phyloP scores from a whole-genome alignment of 2,113 vertebrate genomes.

The Tylochromis polylepis region DNA sequence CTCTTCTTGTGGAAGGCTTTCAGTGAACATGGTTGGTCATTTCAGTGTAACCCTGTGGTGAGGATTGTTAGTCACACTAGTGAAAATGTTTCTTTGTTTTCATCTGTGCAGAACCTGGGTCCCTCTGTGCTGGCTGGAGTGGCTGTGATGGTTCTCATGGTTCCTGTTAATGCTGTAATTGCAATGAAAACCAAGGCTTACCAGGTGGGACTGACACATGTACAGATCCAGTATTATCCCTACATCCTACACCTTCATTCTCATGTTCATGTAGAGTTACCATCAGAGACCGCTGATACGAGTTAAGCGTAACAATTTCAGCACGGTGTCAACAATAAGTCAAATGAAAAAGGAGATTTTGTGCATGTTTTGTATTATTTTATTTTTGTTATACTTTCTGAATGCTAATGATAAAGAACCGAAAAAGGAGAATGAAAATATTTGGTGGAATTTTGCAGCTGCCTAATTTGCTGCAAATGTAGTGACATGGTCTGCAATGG shows the following conservation, averaged over 20 bases:
- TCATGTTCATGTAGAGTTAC: too few relatives aligned
- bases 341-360: too few relatives aligned
- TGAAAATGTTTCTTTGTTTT: not conserved
- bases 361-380: too few relatives aligned
- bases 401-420: too few relatives aligned
- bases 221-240: not conserved
- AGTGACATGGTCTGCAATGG: too few relatives aligned
- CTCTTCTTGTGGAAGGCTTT: not conserved
- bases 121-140: conserved; percentile 90
- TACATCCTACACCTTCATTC: not conserved
- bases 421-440: too few relatives aligned
- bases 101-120: conserved; percentile 82
- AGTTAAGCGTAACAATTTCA: not conserved
- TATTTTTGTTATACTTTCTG: too few relatives aligned
- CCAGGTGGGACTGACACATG: conserved; percentile 74
- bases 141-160: conserved; percentile 93
- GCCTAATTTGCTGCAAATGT: too few relatives aligned
- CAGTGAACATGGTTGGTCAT: not conserved
- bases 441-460: too few relatives aligned
- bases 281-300: too few relatives aligned
- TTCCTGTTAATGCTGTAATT: conserved; percentile 90
- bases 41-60: not conserved
- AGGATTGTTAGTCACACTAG: too few relatives aligned
- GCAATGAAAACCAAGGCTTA: conserved; percentile 98
- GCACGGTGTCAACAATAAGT: too few relatives aligned